A percentile compares a stretch with the other conserved stretches of the same genome.
phyloP scores from a whole-genome alignment of 1,140 invertebrate genomes.

The Ectropis grisescens region DNA sequence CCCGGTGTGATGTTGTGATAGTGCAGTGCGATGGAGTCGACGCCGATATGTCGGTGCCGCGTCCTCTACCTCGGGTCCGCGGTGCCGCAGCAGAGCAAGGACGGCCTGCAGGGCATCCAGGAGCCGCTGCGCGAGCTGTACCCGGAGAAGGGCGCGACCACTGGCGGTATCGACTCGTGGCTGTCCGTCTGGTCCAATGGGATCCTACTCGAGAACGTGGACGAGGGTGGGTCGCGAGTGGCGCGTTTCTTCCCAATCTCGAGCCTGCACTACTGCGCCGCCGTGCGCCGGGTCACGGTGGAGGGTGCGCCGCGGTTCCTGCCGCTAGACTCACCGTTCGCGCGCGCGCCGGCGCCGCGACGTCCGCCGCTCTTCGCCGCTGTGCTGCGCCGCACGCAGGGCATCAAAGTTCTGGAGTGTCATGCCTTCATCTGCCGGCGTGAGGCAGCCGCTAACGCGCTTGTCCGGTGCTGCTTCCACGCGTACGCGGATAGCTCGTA shows the following conservation, averaged over 20 bases:
- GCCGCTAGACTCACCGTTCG: slow-evolving; percentile 96
- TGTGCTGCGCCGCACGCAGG: slow-evolving; percentile 93
- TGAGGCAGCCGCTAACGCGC: slow-evolving; percentile 93
- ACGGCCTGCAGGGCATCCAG: slow-evolving; percentile 97
- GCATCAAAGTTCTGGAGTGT: slow-evolving; percentile 99
- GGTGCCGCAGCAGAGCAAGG: slow-evolving; percentile 97
- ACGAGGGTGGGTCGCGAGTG: slow-evolving; percentile 94
- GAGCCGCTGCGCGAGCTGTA: slow-evolving; percentile 97
- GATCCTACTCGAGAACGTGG: slow-evolving; percentile 95
- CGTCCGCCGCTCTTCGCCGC: slow-evolving; percentile 98
- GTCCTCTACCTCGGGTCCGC: slow-evolving; percentile 98
- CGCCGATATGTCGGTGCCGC: slow-evolving; percentile 94
- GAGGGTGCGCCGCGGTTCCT: slow-evolving; percentile 89
- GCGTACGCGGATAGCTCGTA: slow-evolving; percentile 95
- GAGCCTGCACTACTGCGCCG: slow-evolving; percentile 96
- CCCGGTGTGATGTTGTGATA: slow-evolving; percentile 65
- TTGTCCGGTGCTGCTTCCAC: slow-evolving; percentile 95
- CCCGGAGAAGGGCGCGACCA: slow-evolving; percentile 89
- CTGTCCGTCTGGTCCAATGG: slow-evolving; percentile 98
- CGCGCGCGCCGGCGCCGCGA: slow-evolving; percentile 84
- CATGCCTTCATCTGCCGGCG: slow-evolving; percentile 98
- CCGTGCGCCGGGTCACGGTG: slow-evolving; percentile 87
- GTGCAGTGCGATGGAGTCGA: slow-evolving; percentile 76
- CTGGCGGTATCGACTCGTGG: slow-evolving; percentile 96
- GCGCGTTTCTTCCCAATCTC: slow-evolving; percentile 98